Evolutionary conservation across 2,113 vertebrate genomes (phyloP), one percentile per base, ranked within the genome.

Genomic region (Ptychochromis oligacanthus): DNA sequence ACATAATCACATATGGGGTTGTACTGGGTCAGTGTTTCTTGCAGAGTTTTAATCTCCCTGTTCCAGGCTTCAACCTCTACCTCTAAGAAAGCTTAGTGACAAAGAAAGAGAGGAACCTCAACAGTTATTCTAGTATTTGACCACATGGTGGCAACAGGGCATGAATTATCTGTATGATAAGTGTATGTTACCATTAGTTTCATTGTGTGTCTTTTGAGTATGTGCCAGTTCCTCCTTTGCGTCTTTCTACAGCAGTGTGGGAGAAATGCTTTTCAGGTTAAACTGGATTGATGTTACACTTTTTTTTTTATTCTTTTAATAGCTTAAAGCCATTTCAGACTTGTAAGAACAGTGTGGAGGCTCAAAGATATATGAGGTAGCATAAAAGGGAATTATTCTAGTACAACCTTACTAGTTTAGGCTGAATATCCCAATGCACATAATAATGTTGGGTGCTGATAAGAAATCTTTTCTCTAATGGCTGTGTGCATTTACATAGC

Each of bases 1-100:
- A 87, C 38, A 76, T 78, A 4, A 7, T 75, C 17, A 72, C 94
- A 94, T 3, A 92, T 24, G 17, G 40, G 22, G 2, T 82, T 84
- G 15, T 2, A 1, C 1, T 1, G 58, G 0, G 0, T 13, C 20
- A 87, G 18, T 14, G 59, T 49, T 6, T 4, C 15, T 62, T 74
- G 83, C 18, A 93, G 52, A 1, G 2, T 6, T 0, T 4, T 18
- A 0, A 88, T 74, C 28, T 87, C 72, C 28, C 34, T 6, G 0
- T 40, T 84, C 93, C 91, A 93, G 57, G n/a, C 58, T 0, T 79
- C 64, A 52, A 20, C 79, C 18, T 88, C 81, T 20, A 24, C 8
- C 14, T 82, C 84, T 3, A 88, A 11, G 2, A 7, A 2, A 14
- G 22, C 93, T 93, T 52, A 9, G 13, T 22, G 78, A 70, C 40